Percentiles rank a stretch among this genome's conserved stretches.
Evolutionary conservation across 2,113 vertebrate species (phyloP).

Genomic region (Anhinga rufa): DNA sequence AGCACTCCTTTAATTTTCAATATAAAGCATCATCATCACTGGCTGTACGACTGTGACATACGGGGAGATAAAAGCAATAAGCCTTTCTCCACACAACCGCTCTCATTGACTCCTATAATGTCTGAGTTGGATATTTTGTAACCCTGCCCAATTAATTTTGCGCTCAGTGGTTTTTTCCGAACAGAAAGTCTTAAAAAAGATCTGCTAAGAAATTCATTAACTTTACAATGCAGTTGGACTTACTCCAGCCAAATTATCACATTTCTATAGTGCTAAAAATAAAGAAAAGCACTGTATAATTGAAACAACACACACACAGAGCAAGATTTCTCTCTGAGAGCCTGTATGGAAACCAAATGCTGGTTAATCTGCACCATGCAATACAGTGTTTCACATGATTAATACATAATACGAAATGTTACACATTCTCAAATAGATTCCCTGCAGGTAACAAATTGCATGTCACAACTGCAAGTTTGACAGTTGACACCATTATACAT

Average conservation of each 20-base stretch:
- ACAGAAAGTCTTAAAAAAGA: neutral
- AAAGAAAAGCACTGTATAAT: neutral
- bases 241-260: neutral
- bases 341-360: neutral
- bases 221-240: neutral
- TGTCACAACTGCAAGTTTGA: neutral
- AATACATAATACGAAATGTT: neutral
- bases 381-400: neutral
- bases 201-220: constrained; percentile 39
- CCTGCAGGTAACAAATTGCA: neutral
- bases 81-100: neutral
- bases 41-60: neutral
- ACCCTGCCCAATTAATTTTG: constrained; percentile 32
- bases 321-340: neutral
- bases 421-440: neutral
- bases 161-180: neutral
- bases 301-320: neutral
- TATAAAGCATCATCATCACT: neutral
- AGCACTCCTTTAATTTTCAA: neutral
- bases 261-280: neutral
- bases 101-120: neutral
- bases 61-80: neutral
- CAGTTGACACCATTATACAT: neutral
- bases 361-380: neutral
- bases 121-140: neutral